A percentile compares a stretch with the other conserved stretches of the same genome.
These are phyloP conservation scores for Dorcus parallelipipedus DNA, from an alignment of 2,888 invertebrate species.

Conservation along the genomic window DNA sequence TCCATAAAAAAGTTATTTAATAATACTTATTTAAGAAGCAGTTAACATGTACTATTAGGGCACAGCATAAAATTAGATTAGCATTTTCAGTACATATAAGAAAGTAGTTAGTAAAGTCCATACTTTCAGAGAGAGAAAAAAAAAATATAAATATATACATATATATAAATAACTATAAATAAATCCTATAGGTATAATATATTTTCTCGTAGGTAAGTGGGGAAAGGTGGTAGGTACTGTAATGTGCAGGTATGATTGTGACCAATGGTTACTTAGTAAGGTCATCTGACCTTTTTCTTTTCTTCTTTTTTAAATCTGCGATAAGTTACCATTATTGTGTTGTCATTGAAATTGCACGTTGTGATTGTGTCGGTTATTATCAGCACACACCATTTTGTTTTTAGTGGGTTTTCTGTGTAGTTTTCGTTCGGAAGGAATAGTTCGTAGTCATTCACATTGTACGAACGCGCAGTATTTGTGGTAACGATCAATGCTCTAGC, in stretches of 20 bases:
- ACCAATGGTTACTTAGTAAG: slow-evolving; percentile 13
- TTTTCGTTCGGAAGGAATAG: too few relatives aligned
- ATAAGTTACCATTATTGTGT: slow-evolving; percentile 32
- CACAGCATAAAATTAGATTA: not conserved
- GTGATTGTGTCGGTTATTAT: slow-evolving; percentile 21
- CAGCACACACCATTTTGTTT: slow-evolving; percentile 9
- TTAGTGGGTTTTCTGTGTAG: not conserved
- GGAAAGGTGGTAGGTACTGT: slow-evolving; percentile 36
- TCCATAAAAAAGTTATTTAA: not conserved
- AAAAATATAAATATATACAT: not conserved
- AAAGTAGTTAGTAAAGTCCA: slow-evolving; percentile 6
- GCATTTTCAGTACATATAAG: slow-evolving; percentile 3
- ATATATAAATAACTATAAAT: slow-evolving; percentile 11
- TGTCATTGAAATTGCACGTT: slow-evolving; percentile 14
- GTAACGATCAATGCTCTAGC: not conserved
- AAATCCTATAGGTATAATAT: slow-evolving; percentile 17
- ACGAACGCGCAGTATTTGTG: slow-evolving; percentile 2
- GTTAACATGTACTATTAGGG: not conserved
- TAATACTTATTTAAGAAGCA: too few relatives aligned
- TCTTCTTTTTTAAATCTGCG: slow-evolving; percentile 12
- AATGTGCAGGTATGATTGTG: slow-evolving; percentile 20
- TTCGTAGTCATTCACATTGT: not conserved
- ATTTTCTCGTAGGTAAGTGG: slow-evolving; percentile 20
- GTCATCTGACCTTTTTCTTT: slow-evolving; percentile 12
- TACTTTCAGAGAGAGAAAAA: slow-evolving; percentile 8